Evolutionary conservation across 2,888 invertebrate genomes (phyloP), one percentile per base, ranked within the genome.

Genomic region (Polyommatus icarus): DNA sequence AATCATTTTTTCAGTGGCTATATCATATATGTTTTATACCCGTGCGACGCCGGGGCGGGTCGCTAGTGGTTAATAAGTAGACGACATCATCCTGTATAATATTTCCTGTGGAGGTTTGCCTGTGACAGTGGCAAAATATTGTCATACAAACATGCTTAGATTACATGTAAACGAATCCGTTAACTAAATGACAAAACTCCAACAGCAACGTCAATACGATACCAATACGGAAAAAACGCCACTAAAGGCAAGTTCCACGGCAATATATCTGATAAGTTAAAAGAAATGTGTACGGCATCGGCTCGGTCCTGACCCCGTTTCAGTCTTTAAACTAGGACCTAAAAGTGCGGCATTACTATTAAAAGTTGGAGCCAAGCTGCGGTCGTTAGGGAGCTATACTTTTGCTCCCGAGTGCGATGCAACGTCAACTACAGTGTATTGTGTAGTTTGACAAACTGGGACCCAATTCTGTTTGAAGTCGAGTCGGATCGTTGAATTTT

Each of bases 331-430:
- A 81, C 88, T 86, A 84, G 87, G 83, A 87, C 85, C 87, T 89
- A 88, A 90, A 91, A 90, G 87, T 88, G 86, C 83, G 86, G 85
- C 84, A 81, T 82, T 83, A 85, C 89, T 89, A 90, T 91, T 90
- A 90, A 90, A 90, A 91, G 88, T 91, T 90, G 84, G 85, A 85
- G 82, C 87, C 85, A 86, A 86, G 86, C 86, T 84, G 78, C 84
- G 85, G 87, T 90, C 88, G 90, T 90, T 90, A 91, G 86, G 86
- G 84, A 85, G 83, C 84, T 86, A 86, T 87, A 86, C 87, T 88
- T 86, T 86, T 86, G 82, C 86, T 80, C 80, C 72, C 82, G 78
- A 81, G 80, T 81, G 79, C 82, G 81, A 83, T 83, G 83, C 85
- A 83, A 84, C 84, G 79, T 80, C 80, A 80, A 82, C 79, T 84